These are phyloP conservation scores for Drosophila pectinifera DNA, from an alignment of 1,140 invertebrate genomes.

Conservation along the genomic window DNA sequence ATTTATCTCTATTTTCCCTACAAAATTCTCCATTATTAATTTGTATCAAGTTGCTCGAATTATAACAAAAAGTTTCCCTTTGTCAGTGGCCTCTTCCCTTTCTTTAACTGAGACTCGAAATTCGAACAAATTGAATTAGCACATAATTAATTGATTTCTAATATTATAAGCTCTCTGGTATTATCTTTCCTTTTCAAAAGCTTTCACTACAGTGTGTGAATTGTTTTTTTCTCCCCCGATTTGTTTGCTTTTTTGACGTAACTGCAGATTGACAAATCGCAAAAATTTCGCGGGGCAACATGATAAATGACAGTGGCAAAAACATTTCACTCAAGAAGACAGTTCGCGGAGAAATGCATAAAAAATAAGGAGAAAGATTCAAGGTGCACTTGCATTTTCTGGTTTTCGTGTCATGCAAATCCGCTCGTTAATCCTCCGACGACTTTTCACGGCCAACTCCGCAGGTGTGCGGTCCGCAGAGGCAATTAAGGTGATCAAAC, in stretches of 20 bases:
- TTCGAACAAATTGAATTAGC: constrained; percentile 16
- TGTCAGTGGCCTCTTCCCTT: not conserved
- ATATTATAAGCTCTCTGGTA: constrained; percentile 17
- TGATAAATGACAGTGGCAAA: constrained; percentile 40
- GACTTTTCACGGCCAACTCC: constrained; percentile 38
- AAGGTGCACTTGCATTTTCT: constrained; percentile 32
- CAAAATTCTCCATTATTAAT: not conserved
- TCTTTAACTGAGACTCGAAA: constrained; percentile 4
- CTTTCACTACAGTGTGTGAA: constrained; percentile 18
- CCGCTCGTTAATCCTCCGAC: constrained; percentile 23
- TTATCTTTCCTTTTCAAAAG: constrained; percentile 16
- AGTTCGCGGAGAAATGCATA: not conserved
- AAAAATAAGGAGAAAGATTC: not conserved
- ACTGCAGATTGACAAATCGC: constrained; percentile 32
- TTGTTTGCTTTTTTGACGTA: constrained; percentile 17
- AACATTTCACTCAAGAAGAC: constrained; percentile 32
- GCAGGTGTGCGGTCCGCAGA: constrained; percentile 32
- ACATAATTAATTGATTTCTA: constrained; percentile 29
- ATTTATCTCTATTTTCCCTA: too few species aligned
- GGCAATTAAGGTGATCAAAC: constrained; percentile 40
- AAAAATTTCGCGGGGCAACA: constrained; percentile 10
- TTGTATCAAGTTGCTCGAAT: not conserved
- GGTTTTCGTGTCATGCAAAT: constrained; percentile 42
- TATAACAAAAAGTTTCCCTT: too few species aligned
- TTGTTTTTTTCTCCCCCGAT: not conserved